Evolutionary conservation across 2,113 vertebrate species (phyloP).

Genomic region (Zingel zingel): DNA sequence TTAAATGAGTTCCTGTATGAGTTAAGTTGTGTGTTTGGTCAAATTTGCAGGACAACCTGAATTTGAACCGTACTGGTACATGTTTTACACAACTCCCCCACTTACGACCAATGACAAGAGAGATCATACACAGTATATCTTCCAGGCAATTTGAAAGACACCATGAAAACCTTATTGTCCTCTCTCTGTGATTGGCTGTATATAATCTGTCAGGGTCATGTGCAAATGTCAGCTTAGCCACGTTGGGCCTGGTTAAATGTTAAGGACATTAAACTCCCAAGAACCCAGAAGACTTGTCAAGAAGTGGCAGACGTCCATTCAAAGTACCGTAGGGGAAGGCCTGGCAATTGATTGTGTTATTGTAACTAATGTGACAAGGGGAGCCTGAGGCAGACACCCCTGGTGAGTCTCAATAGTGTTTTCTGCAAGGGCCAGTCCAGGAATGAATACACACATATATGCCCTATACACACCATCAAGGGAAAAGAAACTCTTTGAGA

Average conservation of each 20-base stretch:
- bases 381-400: constrained; percentile 33
- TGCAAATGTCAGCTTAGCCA: constrained; percentile 59
- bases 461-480: constrained; percentile 31
- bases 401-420: constrained; percentile 52
- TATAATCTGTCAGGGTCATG: constrained; percentile 50
- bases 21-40: not conserved
- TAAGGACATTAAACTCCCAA: constrained; percentile 52
- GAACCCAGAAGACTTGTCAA: constrained; percentile 61
- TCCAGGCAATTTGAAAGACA: constrained; percentile 3
- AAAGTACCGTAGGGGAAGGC: constrained; percentile 30
- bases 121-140: constrained; percentile 14
- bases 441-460: constrained; percentile 47
- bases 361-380: constrained; percentile 59
- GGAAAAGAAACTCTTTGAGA: constrained; percentile 56
- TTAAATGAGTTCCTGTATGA: not conserved
- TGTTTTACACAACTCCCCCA: not conserved
- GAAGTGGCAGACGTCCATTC: constrained; percentile 51
- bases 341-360: constrained; percentile 43
- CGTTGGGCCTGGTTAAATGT: constrained; percentile 50
- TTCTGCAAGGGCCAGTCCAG: constrained; percentile 42
- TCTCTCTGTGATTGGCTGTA: constrained; percentile 24
- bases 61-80: not conserved
- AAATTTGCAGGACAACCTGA: not conserved
- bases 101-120: not conserved
- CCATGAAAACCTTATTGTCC: constrained; percentile 33